Base-by-base conservation (phyloP, 30 jellyfish, hydroid and myxozoan genomes). In the Turritopsis rubra region DNA sequence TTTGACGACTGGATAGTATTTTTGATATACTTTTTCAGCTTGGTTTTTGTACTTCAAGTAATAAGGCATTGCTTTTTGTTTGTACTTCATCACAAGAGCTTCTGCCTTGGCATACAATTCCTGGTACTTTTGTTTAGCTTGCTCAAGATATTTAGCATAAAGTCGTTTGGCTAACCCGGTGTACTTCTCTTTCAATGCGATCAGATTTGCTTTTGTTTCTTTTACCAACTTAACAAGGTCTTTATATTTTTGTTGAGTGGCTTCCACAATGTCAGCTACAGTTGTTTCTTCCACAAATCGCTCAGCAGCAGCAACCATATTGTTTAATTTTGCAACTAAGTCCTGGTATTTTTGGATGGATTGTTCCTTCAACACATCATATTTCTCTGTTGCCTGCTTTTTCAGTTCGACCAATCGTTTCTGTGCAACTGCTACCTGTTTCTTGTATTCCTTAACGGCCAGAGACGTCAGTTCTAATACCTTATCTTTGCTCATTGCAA, bases 241-340 rank as follows among this genome's bases (percentile, higher is more conserved):
- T 52, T 83, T 75, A 26, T 68, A 65, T 65, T 84, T 91, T 30
- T 76, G 87, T 28, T 27, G 72, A 16, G 87, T 29, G 66, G 77
- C 80, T 17, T 29, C 19, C 23, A 87, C 98, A 52, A 92, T 76
- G 29, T 88, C 95, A 78, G 90, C 96, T 20, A 93, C 65, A 21
- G 99, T 93, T 24, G 96, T 88, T 74, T 85, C 91, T 31, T 88
- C 95, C 52, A 93, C 24, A 72, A 82, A 85, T 52, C 53, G 84
- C 24, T 79, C 72, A 80, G 82, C 79, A 66, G 60, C 72, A 3
- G 89, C 81, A 31, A 85, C 79, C 27, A 93, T 16, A 53, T 80
- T 31, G 28, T 82, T 52, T 21, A 65, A 82, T 82, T 72, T 30
- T 21, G 31, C 28, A 71, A 65, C 72, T 28, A 21, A 20, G 18